Base-by-base conservation (phyloP, 2,797 vertebrate species). In the Coregonus sp. region DNA sequence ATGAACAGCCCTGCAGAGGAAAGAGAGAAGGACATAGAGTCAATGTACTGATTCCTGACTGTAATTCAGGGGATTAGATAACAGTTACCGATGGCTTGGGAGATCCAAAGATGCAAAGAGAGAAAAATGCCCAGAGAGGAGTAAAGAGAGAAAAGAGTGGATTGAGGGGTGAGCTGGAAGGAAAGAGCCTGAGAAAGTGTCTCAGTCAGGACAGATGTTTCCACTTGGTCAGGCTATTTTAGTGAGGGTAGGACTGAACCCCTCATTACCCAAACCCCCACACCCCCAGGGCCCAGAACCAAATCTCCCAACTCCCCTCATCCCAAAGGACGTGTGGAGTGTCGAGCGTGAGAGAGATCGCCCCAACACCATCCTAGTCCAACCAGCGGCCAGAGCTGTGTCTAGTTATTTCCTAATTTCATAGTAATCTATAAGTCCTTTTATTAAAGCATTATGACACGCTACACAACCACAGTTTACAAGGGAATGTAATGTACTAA, bases 1-100 rank as follows among this genome's bases (percentile, higher is more conserved):
- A 99, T 95, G 86, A 96, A 95, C 81, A 99, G 86, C 81, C 94
- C 97, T 99, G 89, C 59, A 77, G 73, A 40, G 70, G 33, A 18
- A 80, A 37, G 33, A 73, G 6, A 37, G 33, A 73, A 9, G 35
- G 18, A 14, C 70, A 18, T 18, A 4, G 78, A 59, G 50, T 52
- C 15, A 29, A 59, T 52, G 54, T 37, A 9, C 73, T 2, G 82
- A 59, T 25, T 31, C 76, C 47, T 50, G 70, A 12, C 14, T 16
- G 15, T 61, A 18, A n/a, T 61, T 61, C 6, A 61, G 18, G 67
- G 12, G 67, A 37, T 18, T 47, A 12, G 67, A n/a, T 37, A 69
- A n/a, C 31, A 69, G 16, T 37, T 69, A 69, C 67, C 15, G 3
- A 33, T 35, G 31, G 15, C 1, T 3, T 5, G 35, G 14, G 31